Conservation (phyloP, 92 coral and sea anemone species). For the Palythoa caribaeorum region DNA sequence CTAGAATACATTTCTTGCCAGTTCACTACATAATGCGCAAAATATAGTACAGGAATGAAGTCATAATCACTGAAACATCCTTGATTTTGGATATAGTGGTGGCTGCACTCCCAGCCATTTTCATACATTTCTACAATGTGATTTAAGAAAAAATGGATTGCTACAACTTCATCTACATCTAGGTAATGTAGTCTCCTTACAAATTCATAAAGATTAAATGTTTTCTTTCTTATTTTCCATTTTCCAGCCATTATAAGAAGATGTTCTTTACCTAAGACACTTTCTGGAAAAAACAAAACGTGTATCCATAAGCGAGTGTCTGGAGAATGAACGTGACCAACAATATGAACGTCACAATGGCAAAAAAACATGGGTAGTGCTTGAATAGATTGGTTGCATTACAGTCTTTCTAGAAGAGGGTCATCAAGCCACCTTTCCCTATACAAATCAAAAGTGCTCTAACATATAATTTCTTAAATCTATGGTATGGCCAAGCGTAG, state of each 20-base stretch:
- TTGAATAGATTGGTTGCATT: too few species aligned
- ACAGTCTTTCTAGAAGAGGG: too few species aligned
- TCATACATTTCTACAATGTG: background rate
- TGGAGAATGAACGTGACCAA: too few species aligned
- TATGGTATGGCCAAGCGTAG: background rate
- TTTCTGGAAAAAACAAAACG: background rate
- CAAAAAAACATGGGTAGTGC: too few species aligned
- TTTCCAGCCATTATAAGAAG: background rate
- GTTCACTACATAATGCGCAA: background rate
- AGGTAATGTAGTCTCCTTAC: constrained; percentile 14
- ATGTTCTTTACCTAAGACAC: background rate
- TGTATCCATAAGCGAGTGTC: too few species aligned
- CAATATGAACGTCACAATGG: too few species aligned
- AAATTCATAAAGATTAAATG: background rate
- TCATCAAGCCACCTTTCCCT: too few species aligned
- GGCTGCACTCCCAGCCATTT: background rate
- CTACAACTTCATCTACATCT: background rate
- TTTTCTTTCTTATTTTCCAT: background rate
- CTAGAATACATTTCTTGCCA: background rate
- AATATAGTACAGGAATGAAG: background rate
- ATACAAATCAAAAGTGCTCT: too few species aligned
- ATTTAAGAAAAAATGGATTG: background rate
- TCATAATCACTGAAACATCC: background rate
- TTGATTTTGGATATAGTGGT: background rate
- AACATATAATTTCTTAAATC: background rate